Conservation (phyloP, 1,140 invertebrate genomes). For the Drosophila ohnishii region DNA sequence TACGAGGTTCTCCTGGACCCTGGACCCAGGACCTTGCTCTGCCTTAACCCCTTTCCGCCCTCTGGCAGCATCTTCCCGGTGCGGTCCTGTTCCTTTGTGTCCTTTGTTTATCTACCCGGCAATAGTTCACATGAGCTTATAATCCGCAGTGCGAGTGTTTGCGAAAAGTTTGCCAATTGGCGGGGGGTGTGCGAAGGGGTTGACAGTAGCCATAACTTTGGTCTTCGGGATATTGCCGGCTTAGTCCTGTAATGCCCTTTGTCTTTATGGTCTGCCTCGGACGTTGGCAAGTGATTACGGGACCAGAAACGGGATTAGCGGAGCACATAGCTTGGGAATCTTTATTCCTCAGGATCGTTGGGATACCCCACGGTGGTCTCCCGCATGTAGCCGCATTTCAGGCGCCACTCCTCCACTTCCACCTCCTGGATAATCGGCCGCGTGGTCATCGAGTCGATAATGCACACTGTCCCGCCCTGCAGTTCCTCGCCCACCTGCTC, state of each 20-base stretch:
- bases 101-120: conserved; percentile 76
- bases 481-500: conserved; percentile 46
- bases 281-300: conserved; percentile 51
- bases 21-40: conserved; percentile 42
- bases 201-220: conserved; percentile 45
- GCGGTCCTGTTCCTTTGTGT: conserved; percentile 4
- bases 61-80: background rate
- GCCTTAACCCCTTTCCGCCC: conserved; percentile 23
- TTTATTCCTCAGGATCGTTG: conserved; percentile 7
- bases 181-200: conserved; percentile 64
- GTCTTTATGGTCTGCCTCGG: conserved; percentile 47
- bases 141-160: conserved; percentile 63
- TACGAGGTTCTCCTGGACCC: conserved; percentile 48
- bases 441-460: conserved; percentile 43
- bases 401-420: conserved; percentile 26
- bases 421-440: conserved; percentile 12
- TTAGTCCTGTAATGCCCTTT: conserved; percentile 73
- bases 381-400: conserved; percentile 32
- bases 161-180: conserved; percentile 68
- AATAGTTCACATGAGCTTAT: conserved; percentile 82
- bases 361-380: background rate
- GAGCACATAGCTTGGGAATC: conserved; percentile 36
- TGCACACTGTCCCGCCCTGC: conserved; percentile 35
- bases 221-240: conserved; percentile 73
- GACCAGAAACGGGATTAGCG: conserved; percentile 36